Base-by-base conservation (phyloP, 1,140 invertebrate genomes). In the Zaprionus nigranus region DNA sequence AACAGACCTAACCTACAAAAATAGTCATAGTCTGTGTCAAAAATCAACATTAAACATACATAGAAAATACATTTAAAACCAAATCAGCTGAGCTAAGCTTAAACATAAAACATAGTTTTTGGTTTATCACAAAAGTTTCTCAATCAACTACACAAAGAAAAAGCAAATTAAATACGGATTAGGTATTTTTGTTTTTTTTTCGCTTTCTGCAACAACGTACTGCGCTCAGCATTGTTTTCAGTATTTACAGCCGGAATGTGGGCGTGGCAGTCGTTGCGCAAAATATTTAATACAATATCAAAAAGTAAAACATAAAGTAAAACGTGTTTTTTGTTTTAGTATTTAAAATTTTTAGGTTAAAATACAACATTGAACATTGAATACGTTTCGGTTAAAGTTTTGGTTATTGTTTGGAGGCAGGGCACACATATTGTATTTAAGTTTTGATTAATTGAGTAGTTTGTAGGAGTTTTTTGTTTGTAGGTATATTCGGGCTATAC, bases 341-440 rank as follows among this genome's bases (percentile, higher is more conserved):
- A 51, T 51, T 51, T 22, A 51, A 57, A 24, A 46, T 9, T 75
- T 83, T 60, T 68, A 57, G 51, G 36, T 63, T 74, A 76, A 85
- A 88, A 65, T 84, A 90, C 85, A 90, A 90, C 85, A 90, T 90
- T 85, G 59, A 90, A 90, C 85, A 90, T 90, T 85, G 81, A 90
- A 74, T 90, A 90, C 72, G 56, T 72, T 78, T 78, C 57, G 58
- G 60, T 75, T 77, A 69, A 69, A 36, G 56, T 69, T 51, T 60
- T 56, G n/a, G 28, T 30, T 38, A 53, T 76, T 79, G 24, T 59
- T 59, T 73, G 51, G 59, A 36, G 24, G 30, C 22, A 38, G 74
- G 53, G 69, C 68, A 77, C 75, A 77, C 59, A 77, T 79, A 70
- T 75, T 62, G 62, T 73, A 75, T 63, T 87, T 70, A 68, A 71